phyloP scores from a whole-genome alignment of 2,797 vertebrate species.

The Phalloptychus januarius region DNA sequence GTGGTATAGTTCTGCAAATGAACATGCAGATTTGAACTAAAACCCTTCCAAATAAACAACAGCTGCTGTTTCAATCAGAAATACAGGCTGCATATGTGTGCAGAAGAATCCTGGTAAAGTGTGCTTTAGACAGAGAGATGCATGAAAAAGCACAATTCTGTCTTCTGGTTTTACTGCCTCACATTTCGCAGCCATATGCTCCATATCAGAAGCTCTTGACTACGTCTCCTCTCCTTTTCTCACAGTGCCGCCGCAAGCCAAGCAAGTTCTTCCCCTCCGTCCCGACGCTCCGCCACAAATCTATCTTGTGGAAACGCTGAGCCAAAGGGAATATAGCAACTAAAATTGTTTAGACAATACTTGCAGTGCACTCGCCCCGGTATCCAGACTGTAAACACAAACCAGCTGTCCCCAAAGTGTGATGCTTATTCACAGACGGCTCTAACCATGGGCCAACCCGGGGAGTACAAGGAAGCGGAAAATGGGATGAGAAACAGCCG shows the following conservation, averaged over 20 bases:
- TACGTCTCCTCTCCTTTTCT: slow-evolving; percentile 44
- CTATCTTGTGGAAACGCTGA: slow-evolving; percentile 61
- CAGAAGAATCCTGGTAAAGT: slow-evolving; percentile 4
- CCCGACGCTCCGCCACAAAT: slow-evolving; percentile 67
- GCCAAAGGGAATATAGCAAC: slow-evolving; percentile 66
- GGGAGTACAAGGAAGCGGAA: slow-evolving; percentile 36
- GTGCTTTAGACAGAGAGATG: slow-evolving; percentile 9
- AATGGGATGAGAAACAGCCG: slow-evolving; percentile 45
- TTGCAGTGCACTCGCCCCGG: slow-evolving; percentile 58
- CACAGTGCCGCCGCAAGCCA: slow-evolving; percentile 45
- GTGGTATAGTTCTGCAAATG: slow-evolving; percentile 7
- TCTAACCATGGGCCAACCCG: slow-evolving; percentile 56
- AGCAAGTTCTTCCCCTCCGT: slow-evolving; percentile 50
- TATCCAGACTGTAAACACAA: slow-evolving; percentile 74
- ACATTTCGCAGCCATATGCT: slow-evolving; percentile 64
- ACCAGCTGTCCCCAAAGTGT: slow-evolving; percentile 73
- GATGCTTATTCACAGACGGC: slow-evolving; percentile 64
- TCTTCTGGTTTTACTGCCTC: slow-evolving; percentile 43
- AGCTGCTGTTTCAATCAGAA: slow-evolving; percentile 22
- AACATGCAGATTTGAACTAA: slow-evolving; percentile 21
- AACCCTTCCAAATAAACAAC: slow-evolving; percentile 16
- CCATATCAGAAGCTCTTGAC: slow-evolving; percentile 59
- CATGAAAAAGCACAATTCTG: slow-evolving; percentile 20
- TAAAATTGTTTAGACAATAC: slow-evolving; percentile 75
- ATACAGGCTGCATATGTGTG: background rate